These are phyloP conservation scores for Phymorhynchus buccinoides DNA, from an alignment of 1,140 invertebrate species.

Conservation along the genomic window DNA sequence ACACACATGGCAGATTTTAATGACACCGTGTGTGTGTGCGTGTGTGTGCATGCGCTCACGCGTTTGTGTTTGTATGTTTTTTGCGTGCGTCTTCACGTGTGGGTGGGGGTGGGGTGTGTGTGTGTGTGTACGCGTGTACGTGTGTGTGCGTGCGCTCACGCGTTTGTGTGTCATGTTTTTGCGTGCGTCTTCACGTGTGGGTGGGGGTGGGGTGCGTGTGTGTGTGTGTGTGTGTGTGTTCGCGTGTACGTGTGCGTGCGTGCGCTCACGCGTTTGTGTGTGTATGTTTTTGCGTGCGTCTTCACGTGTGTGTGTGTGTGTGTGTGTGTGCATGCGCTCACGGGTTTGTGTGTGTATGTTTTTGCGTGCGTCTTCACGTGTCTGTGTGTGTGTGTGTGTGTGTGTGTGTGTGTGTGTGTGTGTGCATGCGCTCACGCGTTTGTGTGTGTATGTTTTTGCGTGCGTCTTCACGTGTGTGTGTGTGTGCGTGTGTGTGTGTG, in stretches of 20 bases:
- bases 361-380: background rate
- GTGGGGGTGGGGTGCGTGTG: no score
- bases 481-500: no score
- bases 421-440: background rate
- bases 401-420: no score
- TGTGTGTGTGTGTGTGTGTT: background rate
- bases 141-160: background rate
- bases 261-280: background rate
- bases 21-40: no score
- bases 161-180: background rate
- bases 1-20: no score
- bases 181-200: background rate
- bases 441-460: slow-evolving; percentile 23
- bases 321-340: background rate
- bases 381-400: slow-evolving; percentile 21
- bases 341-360: background rate
- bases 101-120: no score
- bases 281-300: background rate
- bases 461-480: no score
- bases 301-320: background rate
- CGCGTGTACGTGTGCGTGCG: background rate
- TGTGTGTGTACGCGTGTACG: background rate
- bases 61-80: no score
- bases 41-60: no score
- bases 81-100: no score